Conservation (phyloP, 2,797 vertebrate species). For the Microcaecilia unicolor region DNA sequence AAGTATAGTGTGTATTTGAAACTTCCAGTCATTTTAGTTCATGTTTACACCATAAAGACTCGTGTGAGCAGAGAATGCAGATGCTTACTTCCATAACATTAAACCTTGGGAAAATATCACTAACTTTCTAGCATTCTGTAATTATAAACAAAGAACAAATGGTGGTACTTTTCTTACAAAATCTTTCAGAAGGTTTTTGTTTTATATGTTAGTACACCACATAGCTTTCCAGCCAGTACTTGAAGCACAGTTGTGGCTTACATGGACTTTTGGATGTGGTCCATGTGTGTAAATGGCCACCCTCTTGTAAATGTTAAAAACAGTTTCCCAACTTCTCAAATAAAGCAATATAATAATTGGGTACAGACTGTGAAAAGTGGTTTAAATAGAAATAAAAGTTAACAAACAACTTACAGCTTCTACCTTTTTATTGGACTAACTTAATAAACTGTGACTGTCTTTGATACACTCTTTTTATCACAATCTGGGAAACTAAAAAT, state of each 20-base stretch:
- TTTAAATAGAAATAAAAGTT: not conserved
- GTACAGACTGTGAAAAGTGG: too few relatives aligned
- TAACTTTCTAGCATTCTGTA: constrained; percentile 11
- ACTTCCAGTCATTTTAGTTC: too few relatives aligned
- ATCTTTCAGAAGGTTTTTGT: not conserved
- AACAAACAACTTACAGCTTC: not conserved
- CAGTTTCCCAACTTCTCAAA: not conserved
- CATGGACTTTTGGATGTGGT: constrained; percentile 10
- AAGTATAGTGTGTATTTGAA: too few relatives aligned
- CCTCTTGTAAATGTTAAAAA: constrained; percentile 7
- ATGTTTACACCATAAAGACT: too few relatives aligned
- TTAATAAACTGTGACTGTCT: too few relatives aligned
- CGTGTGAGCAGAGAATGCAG: too few relatives aligned
- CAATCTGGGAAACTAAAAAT: too few relatives aligned
- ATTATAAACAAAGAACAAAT: constrained; percentile 21
- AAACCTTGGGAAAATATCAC: constrained; percentile 20
- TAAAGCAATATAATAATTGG: too few relatives aligned
- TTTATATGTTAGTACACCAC: constrained; percentile 1
- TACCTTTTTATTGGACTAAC: not conserved
- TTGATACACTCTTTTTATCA: too few relatives aligned
- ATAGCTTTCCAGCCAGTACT: constrained; percentile 21
- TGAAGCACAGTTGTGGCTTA: constrained; percentile 20
- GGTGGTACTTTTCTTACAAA: constrained; percentile 4
- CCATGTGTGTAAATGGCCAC: not conserved
- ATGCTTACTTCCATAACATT: too few relatives aligned